Evolutionary conservation across 2,113 vertebrate genomes (phyloP), one percentile per base, ranked within the genome.

Genomic region (Muntiacus reevesi): DNA sequence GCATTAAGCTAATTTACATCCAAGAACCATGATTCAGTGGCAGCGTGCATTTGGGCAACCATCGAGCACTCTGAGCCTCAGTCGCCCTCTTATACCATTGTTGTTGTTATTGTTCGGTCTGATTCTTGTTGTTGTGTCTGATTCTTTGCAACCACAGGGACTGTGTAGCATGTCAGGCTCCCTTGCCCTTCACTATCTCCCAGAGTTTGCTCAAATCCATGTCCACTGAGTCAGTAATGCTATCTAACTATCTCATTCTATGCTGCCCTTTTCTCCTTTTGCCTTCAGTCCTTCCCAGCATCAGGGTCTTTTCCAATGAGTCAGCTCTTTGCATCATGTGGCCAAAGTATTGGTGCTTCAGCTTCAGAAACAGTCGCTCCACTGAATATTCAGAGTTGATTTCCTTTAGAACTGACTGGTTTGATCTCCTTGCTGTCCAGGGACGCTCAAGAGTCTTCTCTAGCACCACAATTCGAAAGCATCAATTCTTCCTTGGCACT

Each of bases 11-110:
- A 27, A 12, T 28, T 40, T 50, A 14, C 17, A 5, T 40, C 19
- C 28, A 2, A 33, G 13, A 60, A 21, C 30, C 25, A 8, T 36
- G 14, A 13, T 33, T 13, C 74, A 60, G 11, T 23, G n/a, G 23
- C 25, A 52, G 47, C 1, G 0, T 12, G 62, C 14, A 4, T 40
- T 30, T 0, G 16, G 25, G 30, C 76, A 50, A 36, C 3, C 15
- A 36, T 28, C 40, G 43, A 23, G 8, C 6, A 3, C 40, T 45
- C 54, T 59, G 9, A 91, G 59, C 45, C 55, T 85, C 50, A 13
- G 52, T 83, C 23, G 30, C 23, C 45, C 54, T 27, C 33, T 33
- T 79, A 27, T 14, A 28, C 21, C 52, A 52, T 15, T 52, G 52
- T 52, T 52, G n/a, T 23, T 23, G 67, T 23, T 23, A 71, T 19